Base-by-base conservation (phyloP, 2,888 invertebrate genomes). In the Stegophylla sp. region DNA sequence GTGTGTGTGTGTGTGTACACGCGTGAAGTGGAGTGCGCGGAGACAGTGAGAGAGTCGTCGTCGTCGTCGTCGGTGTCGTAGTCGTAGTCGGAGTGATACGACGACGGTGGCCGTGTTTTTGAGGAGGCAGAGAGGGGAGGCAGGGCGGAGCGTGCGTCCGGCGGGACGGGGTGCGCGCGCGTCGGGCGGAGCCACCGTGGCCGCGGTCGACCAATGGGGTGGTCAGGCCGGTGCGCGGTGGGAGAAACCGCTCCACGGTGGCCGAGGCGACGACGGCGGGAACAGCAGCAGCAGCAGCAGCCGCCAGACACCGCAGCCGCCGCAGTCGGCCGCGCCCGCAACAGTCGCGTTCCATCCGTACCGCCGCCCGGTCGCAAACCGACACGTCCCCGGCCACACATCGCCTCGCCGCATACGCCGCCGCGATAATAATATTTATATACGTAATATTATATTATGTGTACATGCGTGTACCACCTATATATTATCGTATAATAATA, bases 181-280 rank as follows among this genome's bases (percentile, higher is more conserved):
- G 64, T 10, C 23, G 74, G 63, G 74, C 64, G 75, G 63, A 17
- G n/a, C 5, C 41, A 23, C 3, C 5, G 41, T 4, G 64, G 41
- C 26, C n/a, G 23, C 64, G 20, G 17, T 12, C 34, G 53, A 41
- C 75, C 75, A 79, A 79, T 79, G 69, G 34, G 17, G 59, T 13
- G 77, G n/a, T n/a, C n/a, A 7, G 23, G 12, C 13, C 59, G 69
- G n/a, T n/a, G 51, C 79, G 79, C 79, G 69, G 67, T 23, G 69
- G 59, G 66, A 23, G 71, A 41, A 61, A 61, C 23, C 84, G 43
- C 85, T 84, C 84, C 85, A 72, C 84, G 85, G 75, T 84, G 84
- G 67, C 63, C 87, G 88, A 84, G 66, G 63, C 87, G 88, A 81
- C 88, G 89, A 82, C 88, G 88, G 84, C 86, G 85, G 59, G 87